Conservation (phyloP, 2,888 invertebrate species). For the Fissipunctia ypsillon region DNA sequence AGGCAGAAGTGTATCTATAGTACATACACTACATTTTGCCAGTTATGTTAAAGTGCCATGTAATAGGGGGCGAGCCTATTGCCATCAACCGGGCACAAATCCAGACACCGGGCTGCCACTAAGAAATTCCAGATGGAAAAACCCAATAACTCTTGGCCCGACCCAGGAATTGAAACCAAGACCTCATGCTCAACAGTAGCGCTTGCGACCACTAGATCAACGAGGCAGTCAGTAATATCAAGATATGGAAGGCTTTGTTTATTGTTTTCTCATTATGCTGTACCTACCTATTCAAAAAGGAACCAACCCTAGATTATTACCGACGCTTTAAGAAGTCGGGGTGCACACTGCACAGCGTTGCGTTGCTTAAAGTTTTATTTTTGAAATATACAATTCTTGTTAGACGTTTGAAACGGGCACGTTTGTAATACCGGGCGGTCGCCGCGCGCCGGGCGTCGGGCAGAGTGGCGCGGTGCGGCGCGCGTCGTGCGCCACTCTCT, state of each 20-base stretch:
- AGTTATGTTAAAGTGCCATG: no score
- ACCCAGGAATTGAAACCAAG: no score
- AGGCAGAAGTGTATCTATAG: no score
- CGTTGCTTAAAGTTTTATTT: slow-evolving; percentile 58
- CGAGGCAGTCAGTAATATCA: no score
- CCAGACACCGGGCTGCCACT: no score
- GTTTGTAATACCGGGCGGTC: slow-evolving; percentile 64
- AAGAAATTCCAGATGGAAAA: no score
- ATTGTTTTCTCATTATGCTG: background rate
- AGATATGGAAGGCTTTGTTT: background rate
- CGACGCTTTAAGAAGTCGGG: slow-evolving; percentile 1
- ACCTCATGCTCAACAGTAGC: no score
- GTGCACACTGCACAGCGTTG: slow-evolving; percentile 28
- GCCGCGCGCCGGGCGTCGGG: background rate
- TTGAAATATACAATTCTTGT: slow-evolving; percentile 56
- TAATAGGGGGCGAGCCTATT: no score
- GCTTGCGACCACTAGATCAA: no score
- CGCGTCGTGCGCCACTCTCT: slow-evolving; percentile 62
- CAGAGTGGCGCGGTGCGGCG: slow-evolving; percentile 25
- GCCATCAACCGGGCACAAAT: no score
- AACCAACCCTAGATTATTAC: slow-evolving; percentile 7
- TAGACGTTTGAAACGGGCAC: slow-evolving; percentile 62
- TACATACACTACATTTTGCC: no score
- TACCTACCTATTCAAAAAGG: background rate
- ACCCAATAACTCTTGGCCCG: no score